A percentile compares a stretch with the other conserved stretches of the same genome.
Evolutionary conservation across 2,888 invertebrate species (phyloP).

Genomic region (Melolontha melolontha): DNA sequence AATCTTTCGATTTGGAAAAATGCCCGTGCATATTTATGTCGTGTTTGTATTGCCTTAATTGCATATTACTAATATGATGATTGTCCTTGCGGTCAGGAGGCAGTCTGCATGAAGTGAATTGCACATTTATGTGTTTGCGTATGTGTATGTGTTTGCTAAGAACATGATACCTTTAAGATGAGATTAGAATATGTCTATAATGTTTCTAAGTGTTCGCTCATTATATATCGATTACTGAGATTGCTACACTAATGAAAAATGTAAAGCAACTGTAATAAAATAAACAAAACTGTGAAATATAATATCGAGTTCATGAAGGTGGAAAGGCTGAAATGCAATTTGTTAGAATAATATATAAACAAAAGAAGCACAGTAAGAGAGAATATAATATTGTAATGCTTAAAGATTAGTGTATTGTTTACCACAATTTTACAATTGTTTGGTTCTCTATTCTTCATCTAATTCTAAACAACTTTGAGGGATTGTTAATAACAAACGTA

Average conservation of each 20-base stretch:
- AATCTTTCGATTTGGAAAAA: conserved; percentile 15
- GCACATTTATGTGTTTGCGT: background rate
- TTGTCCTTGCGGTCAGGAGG: conserved; percentile 48
- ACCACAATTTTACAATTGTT: too few species aligned
- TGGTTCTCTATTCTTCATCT: too few species aligned
- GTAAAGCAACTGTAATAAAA: too few species aligned
- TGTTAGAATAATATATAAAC: too few species aligned
- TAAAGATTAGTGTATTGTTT: too few species aligned
- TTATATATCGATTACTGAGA: conserved; percentile 15
- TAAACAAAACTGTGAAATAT: too few species aligned
- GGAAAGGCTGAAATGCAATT: too few species aligned
- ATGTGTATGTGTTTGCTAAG: background rate
- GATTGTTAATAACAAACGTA: too few species aligned
- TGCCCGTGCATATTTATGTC: conserved; percentile 8
- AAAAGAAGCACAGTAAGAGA: too few species aligned
- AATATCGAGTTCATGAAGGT: too few species aligned
- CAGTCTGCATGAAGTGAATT: conserved; percentile 21
- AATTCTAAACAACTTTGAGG: too few species aligned
- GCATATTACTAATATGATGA: conserved; percentile 50
- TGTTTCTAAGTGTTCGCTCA: conserved; percentile 20
- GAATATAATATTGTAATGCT: too few species aligned
- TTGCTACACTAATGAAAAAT: background rate
- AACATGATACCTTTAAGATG: conserved; percentile 3
- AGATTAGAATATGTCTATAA: conserved; percentile 13
- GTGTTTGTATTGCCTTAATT: conserved; percentile 49